phyloP scores from a whole-genome alignment of 35 echinoderm and acorn worm species.

The Apostichopus japonicus region DNA sequence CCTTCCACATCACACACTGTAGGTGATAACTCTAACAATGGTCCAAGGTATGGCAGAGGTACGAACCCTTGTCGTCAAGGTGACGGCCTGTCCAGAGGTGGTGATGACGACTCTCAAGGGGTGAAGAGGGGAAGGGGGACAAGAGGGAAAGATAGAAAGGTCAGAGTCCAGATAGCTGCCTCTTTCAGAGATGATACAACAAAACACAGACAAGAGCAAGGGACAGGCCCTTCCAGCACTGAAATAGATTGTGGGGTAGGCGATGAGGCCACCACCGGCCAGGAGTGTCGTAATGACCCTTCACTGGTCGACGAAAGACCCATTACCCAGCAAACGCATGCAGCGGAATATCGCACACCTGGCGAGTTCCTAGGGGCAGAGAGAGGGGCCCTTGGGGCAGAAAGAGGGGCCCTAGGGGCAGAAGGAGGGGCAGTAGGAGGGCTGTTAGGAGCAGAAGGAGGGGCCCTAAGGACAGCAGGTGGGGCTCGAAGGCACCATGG shows the following conservation, averaged over 20 bases:
- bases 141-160: not conserved
- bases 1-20: not conserved
- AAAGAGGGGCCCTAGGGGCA: not conserved
- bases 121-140: not conserved
- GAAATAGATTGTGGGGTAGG: no score
- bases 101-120: not conserved
- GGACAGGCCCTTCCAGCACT: no score
- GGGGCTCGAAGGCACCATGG: no score
- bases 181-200: not conserved
- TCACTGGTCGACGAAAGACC: no score
- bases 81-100: no score
- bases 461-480: not conserved
- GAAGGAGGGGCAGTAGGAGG: not conserved
- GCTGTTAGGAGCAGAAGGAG: not conserved
- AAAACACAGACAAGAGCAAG: no score
- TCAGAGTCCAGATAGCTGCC: not conserved
- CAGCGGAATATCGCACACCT: not conserved
- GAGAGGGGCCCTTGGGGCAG: not conserved
- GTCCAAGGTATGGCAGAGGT: no score
- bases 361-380: not conserved
- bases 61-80: not conserved
- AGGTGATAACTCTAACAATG: not conserved
- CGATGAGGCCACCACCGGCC: no score
- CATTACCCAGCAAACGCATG: not conserved
- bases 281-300: not conserved